Base-by-base conservation (phyloP, 35 echinoderm and acorn worm genomes). In the Eucidaris tribuloides region DNA sequence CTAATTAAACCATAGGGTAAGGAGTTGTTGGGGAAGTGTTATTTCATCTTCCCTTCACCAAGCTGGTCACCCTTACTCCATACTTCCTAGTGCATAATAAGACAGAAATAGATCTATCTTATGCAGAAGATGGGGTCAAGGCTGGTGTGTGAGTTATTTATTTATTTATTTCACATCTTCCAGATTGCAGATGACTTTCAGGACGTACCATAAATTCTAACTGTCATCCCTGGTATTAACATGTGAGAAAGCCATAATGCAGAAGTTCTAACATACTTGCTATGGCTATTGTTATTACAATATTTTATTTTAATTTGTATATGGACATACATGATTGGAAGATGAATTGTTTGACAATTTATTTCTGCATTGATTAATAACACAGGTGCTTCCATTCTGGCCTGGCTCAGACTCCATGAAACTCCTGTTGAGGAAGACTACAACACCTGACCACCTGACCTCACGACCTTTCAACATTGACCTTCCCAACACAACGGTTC, bases 141-240 rank as follows among this genome's bases (percentile, higher is more conserved):
- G 96, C 96, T 27, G 96, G 90, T n/a, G 89, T 99, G 18, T 99
- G 96, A 91, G 94, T 97, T 44, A 87, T n/a, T n/a, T n/a, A n/a
- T n/a, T n/a, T n/a, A n/a, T n/a, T n/a, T n/a, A 97, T 49, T 88
- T 97, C 22, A 97, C 84, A 84, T 85, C 89, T 0, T 37, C 58
- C 52, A 89, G 88, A 89, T 89, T 97, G 54, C 84, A 89, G 18
- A n/a, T n/a, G n/a, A n/a, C n/a, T n/a, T n/a, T n/a, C n/a, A n/a
- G n/a, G n/a, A n/a, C n/a, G n/a, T n/a, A n/a, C n/a, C n/a, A n/a
- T n/a, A n/a, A n/a, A n/a, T n/a, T n/a, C n/a, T n/a, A n/a, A n/a
- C n/a, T n/a, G n/a, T n/a, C n/a, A n/a, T n/a, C n/a, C n/a, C n/a
- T n/a, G n/a, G n/a, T n/a, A n/a, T n/a, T n/a, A n/a, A n/a, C n/a